phyloP scores from a whole-genome alignment of 2,113 vertebrate species.

The Smithornis capensis region DNA sequence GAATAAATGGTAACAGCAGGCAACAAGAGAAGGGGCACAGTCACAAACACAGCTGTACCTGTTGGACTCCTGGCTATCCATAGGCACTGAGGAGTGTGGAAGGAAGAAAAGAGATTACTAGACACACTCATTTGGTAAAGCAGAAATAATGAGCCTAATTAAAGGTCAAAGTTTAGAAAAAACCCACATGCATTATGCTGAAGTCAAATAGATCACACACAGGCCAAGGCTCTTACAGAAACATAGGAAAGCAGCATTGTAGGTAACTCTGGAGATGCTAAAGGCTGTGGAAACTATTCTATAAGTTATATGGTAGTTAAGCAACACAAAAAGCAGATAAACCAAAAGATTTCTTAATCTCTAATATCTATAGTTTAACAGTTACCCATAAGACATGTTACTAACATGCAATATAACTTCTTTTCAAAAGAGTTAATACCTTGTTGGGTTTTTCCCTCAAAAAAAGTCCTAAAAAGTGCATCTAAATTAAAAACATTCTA shows the following conservation, averaged over 20 bases:
- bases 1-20: background rate
- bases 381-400: background rate
- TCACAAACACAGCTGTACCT: background rate
- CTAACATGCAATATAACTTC: background rate
- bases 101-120: background rate
- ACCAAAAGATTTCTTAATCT: background rate
- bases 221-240: background rate
- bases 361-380: background rate
- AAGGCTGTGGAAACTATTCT: background rate
- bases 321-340: background rate
- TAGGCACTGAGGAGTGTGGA: background rate
- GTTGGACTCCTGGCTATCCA: background rate
- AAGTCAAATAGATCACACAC: background rate
- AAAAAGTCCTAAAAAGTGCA: background rate
- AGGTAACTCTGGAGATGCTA: background rate
- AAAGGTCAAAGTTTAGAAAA: background rate
- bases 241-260: background rate
- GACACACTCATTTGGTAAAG: background rate
- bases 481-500: background rate
- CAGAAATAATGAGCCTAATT: background rate
- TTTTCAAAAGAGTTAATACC: background rate
- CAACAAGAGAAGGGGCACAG: background rate
- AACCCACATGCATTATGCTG: background rate
- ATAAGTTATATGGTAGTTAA: background rate
- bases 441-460: rapidly evolving